phyloP scores from a whole-genome alignment of 2,888 invertebrate species.

The Cheilosia vernalis region DNA sequence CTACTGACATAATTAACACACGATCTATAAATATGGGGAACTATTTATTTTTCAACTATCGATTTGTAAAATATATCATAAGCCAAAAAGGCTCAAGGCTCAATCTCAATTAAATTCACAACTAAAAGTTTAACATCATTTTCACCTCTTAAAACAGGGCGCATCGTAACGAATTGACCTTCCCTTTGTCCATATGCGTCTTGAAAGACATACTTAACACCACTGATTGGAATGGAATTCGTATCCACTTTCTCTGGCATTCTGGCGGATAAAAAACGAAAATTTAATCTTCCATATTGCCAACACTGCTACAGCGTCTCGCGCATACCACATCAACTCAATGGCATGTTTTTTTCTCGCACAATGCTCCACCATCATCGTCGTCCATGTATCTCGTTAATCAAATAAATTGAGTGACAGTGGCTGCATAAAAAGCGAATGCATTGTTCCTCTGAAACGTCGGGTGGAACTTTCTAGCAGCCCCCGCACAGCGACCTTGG shows the following conservation, averaged over 20 bases:
- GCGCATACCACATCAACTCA: constrained; percentile 18
- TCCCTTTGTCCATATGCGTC: neutral
- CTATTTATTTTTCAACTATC: too few species aligned
- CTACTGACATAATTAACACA: too few species aligned
- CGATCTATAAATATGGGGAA: too few species aligned
- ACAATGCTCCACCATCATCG: constrained; percentile 32
- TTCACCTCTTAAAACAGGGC: neutral
- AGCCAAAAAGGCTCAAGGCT: too few species aligned
- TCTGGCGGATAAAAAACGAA: constrained; percentile 9
- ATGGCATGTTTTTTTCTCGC: constrained; percentile 40
- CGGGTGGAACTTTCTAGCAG: constrained; percentile 12
- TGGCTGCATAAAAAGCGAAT: constrained; percentile 65
- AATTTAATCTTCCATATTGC: constrained; percentile 30
- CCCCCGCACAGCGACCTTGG: neutral
- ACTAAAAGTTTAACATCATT: too few species aligned
- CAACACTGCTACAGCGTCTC: constrained; percentile 7
- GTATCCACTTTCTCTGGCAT: constrained; percentile 43
- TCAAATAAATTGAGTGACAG: constrained; percentile 74
- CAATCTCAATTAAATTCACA: too few species aligned
- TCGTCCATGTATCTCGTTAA: constrained; percentile 60
- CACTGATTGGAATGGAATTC: constrained; percentile 7
- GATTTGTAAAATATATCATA: too few species aligned
- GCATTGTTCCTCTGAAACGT: constrained; percentile 63
- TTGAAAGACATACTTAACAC: neutral
- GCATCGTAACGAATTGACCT: constrained; percentile 1